A percentile compares a stretch with the other conserved stretches of the same genome.
These are phyloP conservation scores for Sinocyclocheilus rhinocerous DNA, from an alignment of 2,113 vertebrate species.

Conservation along the genomic window DNA sequence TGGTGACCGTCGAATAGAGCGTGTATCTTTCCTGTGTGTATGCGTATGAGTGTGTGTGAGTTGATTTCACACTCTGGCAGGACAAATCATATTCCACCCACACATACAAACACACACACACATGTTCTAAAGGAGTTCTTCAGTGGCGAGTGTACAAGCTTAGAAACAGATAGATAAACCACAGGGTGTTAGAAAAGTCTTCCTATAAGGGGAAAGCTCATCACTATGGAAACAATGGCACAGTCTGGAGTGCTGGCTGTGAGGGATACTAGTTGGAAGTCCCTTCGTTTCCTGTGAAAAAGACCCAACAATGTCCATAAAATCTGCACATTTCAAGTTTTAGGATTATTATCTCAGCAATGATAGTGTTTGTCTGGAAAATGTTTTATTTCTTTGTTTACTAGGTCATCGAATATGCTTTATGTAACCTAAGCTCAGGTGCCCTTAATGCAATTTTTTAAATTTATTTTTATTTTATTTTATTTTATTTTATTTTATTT, in stretches of 20 bases:
- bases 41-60: slow-evolving; percentile 31
- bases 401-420: not conserved
- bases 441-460: not conserved
- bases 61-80: slow-evolving; percentile 54
- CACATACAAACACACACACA: slow-evolving; percentile 32
- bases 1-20: slow-evolving; percentile 46
- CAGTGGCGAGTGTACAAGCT: slow-evolving; percentile 30
- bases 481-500: too few relatives aligned
- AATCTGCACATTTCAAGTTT: not conserved
- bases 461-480: too few relatives aligned
- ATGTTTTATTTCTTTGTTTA: not conserved
- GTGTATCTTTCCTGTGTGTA: slow-evolving; percentile 18
- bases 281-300: slow-evolving; percentile 40
- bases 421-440: not conserved
- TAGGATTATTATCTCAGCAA: not conserved
- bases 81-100: slow-evolving; percentile 55
- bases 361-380: not conserved
- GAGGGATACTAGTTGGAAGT: slow-evolving; percentile 33
- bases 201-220: slow-evolving; percentile 28
- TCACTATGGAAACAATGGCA: slow-evolving; percentile 55
- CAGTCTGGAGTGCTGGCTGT: slow-evolving; percentile 37
- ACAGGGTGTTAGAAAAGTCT: slow-evolving; percentile 40
- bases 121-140: slow-evolving; percentile 25
- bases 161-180: slow-evolving; percentile 34
- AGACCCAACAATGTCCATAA: not conserved